phyloP scores from a whole-genome alignment of 23 tunicate genomes.

The Corella eumyota region DNA sequence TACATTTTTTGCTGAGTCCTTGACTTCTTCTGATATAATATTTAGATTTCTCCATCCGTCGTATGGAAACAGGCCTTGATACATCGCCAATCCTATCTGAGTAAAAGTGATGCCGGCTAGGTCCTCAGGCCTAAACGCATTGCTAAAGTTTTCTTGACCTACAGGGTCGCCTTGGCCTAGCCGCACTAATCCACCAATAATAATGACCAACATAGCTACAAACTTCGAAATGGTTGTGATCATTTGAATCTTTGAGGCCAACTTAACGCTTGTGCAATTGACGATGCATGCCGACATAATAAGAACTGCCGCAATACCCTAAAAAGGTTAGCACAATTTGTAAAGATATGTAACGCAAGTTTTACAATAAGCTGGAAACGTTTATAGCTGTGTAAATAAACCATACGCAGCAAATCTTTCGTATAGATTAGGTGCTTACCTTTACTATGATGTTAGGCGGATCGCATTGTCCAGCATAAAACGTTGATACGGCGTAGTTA shows the following conservation, averaged over 20 bases:
- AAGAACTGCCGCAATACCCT: slow-evolving; percentile 24
- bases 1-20: slow-evolving; percentile 21
- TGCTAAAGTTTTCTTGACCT: slow-evolving; percentile 22
- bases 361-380: no score
- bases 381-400: no score
- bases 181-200: slow-evolving; percentile 36
- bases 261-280: slow-evolving; percentile 48
- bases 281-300: slow-evolving; percentile 7
- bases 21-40: slow-evolving; percentile 53
- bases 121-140: slow-evolving; percentile 33
- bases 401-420: no score
- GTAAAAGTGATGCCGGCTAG: slow-evolving; percentile 24
- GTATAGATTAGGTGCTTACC: no score
- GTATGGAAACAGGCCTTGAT: slow-evolving; percentile 70
- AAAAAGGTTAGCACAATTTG: not conserved
- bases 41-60: slow-evolving; percentile 64
- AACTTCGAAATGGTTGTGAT: slow-evolving; percentile 37
- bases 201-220: slow-evolving; percentile 48
- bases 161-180: slow-evolving; percentile 27
- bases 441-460: slow-evolving; percentile 36
- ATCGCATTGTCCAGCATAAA: slow-evolving; percentile 35
- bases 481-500: slow-evolving; percentile 27
- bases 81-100: slow-evolving; percentile 48
- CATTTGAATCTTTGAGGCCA: slow-evolving; percentile 28
- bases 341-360: no score